Conservation (phyloP, 2,797 vertebrate genomes). For the Leptatherina wallacei region DNA sequence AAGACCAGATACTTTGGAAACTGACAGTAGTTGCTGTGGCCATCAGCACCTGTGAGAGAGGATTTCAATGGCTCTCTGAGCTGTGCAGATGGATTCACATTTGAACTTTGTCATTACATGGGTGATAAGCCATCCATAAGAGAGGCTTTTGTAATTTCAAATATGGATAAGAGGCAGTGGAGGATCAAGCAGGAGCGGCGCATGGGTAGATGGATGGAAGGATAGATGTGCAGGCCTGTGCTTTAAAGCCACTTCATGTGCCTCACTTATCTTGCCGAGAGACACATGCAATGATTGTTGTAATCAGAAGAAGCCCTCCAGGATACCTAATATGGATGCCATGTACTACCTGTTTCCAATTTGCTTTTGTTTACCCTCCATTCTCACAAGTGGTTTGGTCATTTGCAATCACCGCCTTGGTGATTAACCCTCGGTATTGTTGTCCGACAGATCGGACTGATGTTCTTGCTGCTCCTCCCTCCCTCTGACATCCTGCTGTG, state of each 20-base stretch:
- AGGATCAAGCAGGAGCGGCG: conserved; percentile 67
- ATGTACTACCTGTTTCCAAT: conserved; percentile 74
- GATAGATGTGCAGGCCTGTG: conserved; percentile 60
- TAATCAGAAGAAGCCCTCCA: conserved; percentile 75
- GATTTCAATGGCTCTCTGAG: conserved; percentile 72
- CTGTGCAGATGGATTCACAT: conserved; percentile 73
- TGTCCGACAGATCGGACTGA: conserved; percentile 35
- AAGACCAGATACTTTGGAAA: conserved; percentile 51
- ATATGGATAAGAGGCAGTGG: conserved; percentile 77
- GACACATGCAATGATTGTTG: conserved; percentile 68
- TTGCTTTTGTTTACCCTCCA: conserved; percentile 76
- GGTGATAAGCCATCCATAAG: conserved; percentile 73
- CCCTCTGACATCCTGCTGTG: conserved; percentile 52
- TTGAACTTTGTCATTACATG: conserved; percentile 80
- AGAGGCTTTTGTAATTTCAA: conserved; percentile 80
- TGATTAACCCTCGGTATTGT: conserved; percentile 71
- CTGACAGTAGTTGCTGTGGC: conserved; percentile 49
- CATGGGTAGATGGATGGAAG: conserved; percentile 67
- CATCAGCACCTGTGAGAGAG: conserved; percentile 58
- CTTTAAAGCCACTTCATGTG: conserved; percentile 79
- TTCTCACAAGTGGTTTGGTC: conserved; percentile 61
- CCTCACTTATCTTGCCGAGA: conserved; percentile 62
- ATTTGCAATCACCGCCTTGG: conserved; percentile 64
- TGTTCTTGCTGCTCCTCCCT: conserved; percentile 30
- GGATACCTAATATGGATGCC: conserved; percentile 58